Percentiles rank a stretch among this genome's conserved stretches.
Conservation (phyloP, 2,113 vertebrate species). For the Cinclus mexicanus region DNA sequence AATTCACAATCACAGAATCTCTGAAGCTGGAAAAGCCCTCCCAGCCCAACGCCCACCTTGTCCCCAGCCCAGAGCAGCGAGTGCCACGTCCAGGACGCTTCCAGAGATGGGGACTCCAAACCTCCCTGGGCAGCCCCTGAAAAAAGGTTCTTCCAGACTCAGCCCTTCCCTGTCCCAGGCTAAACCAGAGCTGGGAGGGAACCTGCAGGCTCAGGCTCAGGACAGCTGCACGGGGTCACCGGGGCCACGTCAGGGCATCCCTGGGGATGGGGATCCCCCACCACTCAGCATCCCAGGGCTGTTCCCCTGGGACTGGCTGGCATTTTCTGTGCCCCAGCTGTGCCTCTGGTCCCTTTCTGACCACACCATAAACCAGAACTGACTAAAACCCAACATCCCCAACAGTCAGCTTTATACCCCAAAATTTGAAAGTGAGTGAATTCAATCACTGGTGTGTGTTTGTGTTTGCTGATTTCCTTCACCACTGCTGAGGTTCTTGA, state of each 20-base stretch:
- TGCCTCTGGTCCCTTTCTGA: neutral
- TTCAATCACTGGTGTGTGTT: neutral
- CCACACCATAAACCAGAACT: neutral
- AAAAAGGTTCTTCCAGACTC: neutral
- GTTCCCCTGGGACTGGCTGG: neutral
- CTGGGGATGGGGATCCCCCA: neutral
- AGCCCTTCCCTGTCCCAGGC: neutral
- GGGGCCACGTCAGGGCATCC: neutral
- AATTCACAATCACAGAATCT: neutral
- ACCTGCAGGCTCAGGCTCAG: neutral
- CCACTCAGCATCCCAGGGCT: accelerated
- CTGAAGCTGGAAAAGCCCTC: neutral
- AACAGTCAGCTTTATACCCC: neutral
- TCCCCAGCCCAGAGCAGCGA: neutral
- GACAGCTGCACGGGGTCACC: neutral
- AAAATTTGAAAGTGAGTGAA: neutral
- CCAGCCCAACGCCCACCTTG: neutral
- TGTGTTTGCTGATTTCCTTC: neutral
- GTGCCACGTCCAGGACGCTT: neutral
- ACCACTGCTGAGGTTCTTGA: neutral
- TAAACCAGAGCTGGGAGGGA: neutral
- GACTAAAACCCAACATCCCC: neutral
- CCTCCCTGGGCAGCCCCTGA: neutral
- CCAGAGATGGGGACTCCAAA: neutral
- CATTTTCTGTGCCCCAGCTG: neutral